A percentile compares a stretch with the other conserved stretches of the same genome.
phyloP scores from a whole-genome alignment of 2,113 vertebrate species.

The Neopipo cinnamomea region DNA sequence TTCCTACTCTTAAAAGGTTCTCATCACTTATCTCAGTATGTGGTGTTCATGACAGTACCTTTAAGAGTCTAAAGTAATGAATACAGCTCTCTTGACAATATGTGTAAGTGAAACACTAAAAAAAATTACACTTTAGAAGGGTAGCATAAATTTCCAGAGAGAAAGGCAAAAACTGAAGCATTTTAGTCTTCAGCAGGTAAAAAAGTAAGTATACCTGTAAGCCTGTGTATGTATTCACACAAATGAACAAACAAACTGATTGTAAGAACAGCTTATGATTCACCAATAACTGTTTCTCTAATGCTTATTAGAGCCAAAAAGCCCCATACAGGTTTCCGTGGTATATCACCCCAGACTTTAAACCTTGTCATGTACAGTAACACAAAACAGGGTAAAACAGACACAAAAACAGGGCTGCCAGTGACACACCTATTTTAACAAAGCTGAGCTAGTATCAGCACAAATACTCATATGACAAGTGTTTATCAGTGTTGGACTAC shows the following conservation, averaged over 20 bases:
- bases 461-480: not conserved
- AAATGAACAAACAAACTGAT: not conserved
- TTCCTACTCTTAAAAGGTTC: not conserved
- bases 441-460: not conserved
- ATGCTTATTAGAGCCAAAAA: not conserved
- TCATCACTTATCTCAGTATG: not conserved
- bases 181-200: not conserved
- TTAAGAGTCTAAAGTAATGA: not conserved
- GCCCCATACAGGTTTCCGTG: not conserved
- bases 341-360: not conserved
- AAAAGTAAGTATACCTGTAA: not conserved
- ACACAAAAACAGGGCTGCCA: not conserved
- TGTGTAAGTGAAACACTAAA: not conserved
- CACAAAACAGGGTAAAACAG: not conserved
- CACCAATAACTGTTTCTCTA: not conserved
- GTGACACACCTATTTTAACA: not conserved
- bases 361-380: constrained; percentile 62
- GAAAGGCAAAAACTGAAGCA: not conserved
- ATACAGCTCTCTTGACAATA: not conserved
- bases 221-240: not conserved
- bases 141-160: not conserved
- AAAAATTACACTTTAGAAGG: not conserved
- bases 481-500: not conserved
- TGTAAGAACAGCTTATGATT: not conserved
- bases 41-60: not conserved